Evolutionary conservation across 2,113 vertebrate genomes (phyloP).

Genomic region (Bambusicola thoracicus): DNA sequence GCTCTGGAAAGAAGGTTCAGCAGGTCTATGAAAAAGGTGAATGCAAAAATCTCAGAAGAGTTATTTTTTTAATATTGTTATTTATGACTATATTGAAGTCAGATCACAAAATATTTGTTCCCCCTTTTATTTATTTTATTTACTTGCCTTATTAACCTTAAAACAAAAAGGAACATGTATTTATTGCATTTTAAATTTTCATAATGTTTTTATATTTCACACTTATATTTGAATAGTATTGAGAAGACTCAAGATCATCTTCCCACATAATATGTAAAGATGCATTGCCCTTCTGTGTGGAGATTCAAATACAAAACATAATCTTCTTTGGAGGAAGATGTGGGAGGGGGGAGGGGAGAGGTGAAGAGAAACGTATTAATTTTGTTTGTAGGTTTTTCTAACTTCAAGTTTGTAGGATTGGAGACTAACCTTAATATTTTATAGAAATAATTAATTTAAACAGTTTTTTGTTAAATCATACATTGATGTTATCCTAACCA

Average conservation of each 20-base stretch:
- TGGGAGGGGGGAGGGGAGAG: neutral
- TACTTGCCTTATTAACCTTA: neutral
- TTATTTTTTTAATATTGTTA: neutral
- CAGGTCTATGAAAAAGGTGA: conserved; percentile 27
- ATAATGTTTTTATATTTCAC: neutral
- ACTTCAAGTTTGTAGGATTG: neutral
- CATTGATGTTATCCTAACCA: neutral
- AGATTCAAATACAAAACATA: neutral
- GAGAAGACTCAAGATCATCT: neutral
- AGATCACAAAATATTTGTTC: neutral
- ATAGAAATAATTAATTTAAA: neutral
- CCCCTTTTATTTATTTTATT: neutral
- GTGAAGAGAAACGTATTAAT: neutral
- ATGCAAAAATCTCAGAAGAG: neutral
- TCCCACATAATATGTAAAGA: neutral
- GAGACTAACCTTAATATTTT: neutral
- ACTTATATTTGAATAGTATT: neutral
- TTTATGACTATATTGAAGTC: neutral
- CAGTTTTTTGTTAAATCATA: neutral
- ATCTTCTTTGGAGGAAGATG: neutral
- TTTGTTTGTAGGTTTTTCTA: neutral
- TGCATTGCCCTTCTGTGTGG: neutral
- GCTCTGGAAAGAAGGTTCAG: conserved; percentile 51
- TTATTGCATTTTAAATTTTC: neutral
- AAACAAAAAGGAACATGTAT: neutral